These are phyloP conservation scores for Mercenaria mercenaria DNA, from an alignment of 1,140 invertebrate genomes.

Conservation along the genomic window DNA sequence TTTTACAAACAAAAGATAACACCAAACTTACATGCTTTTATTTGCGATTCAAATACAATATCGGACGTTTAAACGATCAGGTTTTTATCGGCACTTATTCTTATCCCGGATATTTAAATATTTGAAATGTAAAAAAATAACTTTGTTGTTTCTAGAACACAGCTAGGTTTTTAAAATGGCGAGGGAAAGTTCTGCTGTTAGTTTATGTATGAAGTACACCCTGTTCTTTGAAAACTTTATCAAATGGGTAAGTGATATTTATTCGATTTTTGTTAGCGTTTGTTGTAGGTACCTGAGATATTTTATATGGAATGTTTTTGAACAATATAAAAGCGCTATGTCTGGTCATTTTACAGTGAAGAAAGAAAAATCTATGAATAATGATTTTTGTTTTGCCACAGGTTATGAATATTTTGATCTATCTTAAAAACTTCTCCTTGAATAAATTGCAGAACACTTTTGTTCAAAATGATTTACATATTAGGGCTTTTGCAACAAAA, in stretches of 20 bases:
- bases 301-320: too few relatives aligned
- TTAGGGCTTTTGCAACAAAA: too few relatives aligned
- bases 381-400: too few relatives aligned
- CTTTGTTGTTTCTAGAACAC: background rate
- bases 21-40: background rate
- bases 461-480: too few relatives aligned
- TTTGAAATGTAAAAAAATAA: background rate
- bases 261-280: background rate
- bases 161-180: constrained; percentile 39
- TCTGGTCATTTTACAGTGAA: too few relatives aligned
- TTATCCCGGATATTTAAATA: background rate
- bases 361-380: too few relatives aligned
- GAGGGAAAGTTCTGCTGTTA: constrained; percentile 58
- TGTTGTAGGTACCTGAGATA: background rate
- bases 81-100: background rate
- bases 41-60: too few relatives aligned
- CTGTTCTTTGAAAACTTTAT: constrained; percentile 76
- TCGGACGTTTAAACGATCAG: too few relatives aligned
- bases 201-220: constrained; percentile 70
- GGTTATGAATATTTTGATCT: too few relatives aligned
- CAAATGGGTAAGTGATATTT: constrained; percentile 69
- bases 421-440: too few relatives aligned
- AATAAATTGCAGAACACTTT: too few relatives aligned
- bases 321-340: too few relatives aligned
- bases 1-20: constrained; percentile 1